Percentiles rank a stretch among this genome's conserved stretches.
phyloP scores from a whole-genome alignment of 2,888 invertebrate genomes.

The Brenthis hecate region DNA sequence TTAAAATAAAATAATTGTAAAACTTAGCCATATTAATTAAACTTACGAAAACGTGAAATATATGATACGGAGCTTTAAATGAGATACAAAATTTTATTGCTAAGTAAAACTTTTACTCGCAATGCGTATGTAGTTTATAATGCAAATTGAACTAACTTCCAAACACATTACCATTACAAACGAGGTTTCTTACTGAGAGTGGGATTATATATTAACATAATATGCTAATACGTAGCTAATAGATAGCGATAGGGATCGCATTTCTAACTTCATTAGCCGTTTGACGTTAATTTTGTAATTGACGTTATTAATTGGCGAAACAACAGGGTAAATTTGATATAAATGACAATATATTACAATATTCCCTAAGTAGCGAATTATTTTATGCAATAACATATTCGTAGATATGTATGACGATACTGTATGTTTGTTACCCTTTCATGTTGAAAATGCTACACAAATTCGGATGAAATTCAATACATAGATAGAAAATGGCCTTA shows the following conservation, averaged over 20 bases:
- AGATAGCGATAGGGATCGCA: conserved; percentile 23
- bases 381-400: no score
- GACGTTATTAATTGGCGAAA: neutral
- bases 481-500: no score
- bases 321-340: no score
- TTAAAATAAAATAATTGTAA: no score
- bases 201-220: conserved; percentile 30
- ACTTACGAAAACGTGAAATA: no score
- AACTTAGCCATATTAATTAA: no score
- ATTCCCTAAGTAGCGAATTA: no score
- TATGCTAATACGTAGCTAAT: conserved; percentile 25
- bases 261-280: conserved; percentile 22
- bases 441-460: no score
- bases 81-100: conserved; percentile 4
- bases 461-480: no score
- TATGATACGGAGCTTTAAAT: neutral
- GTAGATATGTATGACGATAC: no score
- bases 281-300: conserved; percentile 22
- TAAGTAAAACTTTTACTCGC: conserved; percentile 16
- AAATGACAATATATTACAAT: no score
- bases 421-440: no score
- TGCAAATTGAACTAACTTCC: conserved; percentile 25
- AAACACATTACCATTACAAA: conserved; percentile 30
- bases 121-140: conserved; percentile 16
- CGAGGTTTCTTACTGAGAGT: conserved; percentile 24